Conservation (phyloP, 2,113 vertebrate species). For the Glaucidium brasilianum region DNA sequence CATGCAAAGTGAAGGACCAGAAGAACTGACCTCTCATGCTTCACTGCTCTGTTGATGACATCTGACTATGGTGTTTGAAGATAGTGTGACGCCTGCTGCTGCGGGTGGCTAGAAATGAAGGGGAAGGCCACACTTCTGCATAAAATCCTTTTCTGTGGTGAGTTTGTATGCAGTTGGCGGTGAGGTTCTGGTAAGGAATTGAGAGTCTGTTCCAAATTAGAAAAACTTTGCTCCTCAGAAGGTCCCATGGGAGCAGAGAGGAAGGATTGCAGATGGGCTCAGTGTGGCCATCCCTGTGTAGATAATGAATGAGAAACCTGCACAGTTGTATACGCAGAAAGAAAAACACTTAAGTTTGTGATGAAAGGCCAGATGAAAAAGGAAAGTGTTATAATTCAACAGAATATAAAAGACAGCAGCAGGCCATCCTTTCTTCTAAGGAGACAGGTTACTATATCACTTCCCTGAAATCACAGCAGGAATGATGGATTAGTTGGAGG, state of each 20-base stretch:
- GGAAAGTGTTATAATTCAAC: constrained; percentile 76
- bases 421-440: constrained; percentile 57
- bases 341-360: constrained; percentile 72
- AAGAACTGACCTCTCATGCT: neutral
- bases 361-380: constrained; percentile 78
- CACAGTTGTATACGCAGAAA: constrained; percentile 50
- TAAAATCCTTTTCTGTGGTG: constrained; percentile 40
- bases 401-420: constrained; percentile 69
- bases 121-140: neutral
- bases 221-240: constrained; percentile 61
- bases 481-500: constrained; percentile 71
- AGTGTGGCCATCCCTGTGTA: constrained; percentile 37
- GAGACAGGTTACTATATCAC: constrained; percentile 60
- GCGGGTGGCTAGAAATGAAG: neutral
- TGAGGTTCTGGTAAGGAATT: constrained; percentile 51
- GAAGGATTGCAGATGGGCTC: constrained; percentile 58
- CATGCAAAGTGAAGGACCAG: neutral
- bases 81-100: neutral
- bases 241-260: constrained; percentile 27
- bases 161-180: constrained; percentile 37
- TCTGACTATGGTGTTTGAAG: neutral
- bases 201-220: constrained; percentile 74
- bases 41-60: neutral
- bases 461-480: constrained; percentile 60
- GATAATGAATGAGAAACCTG: constrained; percentile 70